Evolutionary conservation across 2,797 vertebrate genomes (phyloP), one percentile per base, ranked within the genome.

Genomic region (Ctenochaetus hawaiiensis): DNA sequence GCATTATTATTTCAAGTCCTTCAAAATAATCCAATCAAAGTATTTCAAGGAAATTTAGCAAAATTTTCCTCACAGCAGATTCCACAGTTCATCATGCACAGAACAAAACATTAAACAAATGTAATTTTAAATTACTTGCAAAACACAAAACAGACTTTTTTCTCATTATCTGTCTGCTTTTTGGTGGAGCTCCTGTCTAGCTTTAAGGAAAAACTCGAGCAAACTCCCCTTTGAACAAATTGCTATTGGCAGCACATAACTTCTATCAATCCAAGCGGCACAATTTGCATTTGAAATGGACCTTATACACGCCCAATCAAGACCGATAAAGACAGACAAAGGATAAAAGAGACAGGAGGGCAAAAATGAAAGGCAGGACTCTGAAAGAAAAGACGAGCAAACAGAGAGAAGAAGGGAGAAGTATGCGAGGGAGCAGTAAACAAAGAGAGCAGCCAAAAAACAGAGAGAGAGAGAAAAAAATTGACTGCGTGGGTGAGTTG

Each of bases 211-310:
- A 78, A 65, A 76, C 54, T 66, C 26, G 45, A 72, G 1, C 13
- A 83, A 72, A 72, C 2, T 30, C 67, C 66, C 16, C 76, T 86
- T 81, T 86, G 75, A 90, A 79, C 64, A 75, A 84, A 82, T 74
- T 77, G 62, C 82, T 87, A 34, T 74, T 78, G 72, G 80, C 75
- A 83, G 75, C 77, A 72, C 45, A 75, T 73, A 70, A 82, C 62
- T 83, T 86, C 61, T 71, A 86, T 86, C 65, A 85, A 79, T 84
- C 79, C 18, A 58, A 80, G 64, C 5, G 5, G 65, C 60, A 17
- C 3, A 45, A 92, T 91, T 91, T 91, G 86, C 87, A 93, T 92
- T 89, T 87, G 75, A 90, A 91, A 91, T 78, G 62, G 83, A 74
- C 61, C 62, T 77, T 49, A 56, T 85, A 82, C 80, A 86, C 11